Evolutionary conservation across 2,797 vertebrate species (phyloP), one percentile per base, ranked within the genome.

Genomic region (Chaetophractus vellerosus): DNA sequence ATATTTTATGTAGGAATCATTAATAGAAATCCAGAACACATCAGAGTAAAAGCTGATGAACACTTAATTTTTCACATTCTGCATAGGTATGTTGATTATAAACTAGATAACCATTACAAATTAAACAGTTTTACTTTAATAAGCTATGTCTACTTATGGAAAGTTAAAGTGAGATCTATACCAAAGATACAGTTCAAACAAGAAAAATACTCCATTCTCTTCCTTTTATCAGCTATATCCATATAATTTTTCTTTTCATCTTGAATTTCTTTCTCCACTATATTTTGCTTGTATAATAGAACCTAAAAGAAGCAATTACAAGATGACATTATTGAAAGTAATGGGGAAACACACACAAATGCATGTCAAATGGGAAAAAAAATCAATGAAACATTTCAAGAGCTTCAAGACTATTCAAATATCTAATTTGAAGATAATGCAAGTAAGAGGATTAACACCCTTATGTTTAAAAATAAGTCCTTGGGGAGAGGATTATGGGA

Each of bases 1-100:
- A 79, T 95, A 21, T 91, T 96, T 95, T 91, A 95, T 93, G 83
- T 88, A 64, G 38, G 75, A 86, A 80, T 83, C 85, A 95, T 91
- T 95, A 81, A 26, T 45, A 92, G 85, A 92, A 95, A 0, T 76
- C 48, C 94, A 96, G 86, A 36, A 71, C 91, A 69, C 59, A 78
- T 91, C 26, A 96, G 81, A 64, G 78, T 94, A 84, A 96, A 96
- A 78, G 68, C 88, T 74, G 72, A 92, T 84, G 36, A 31, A 84
- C 88, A 85, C 31, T 61, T 66, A 91, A 79, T 90, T 94, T 96
- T 90, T 86, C 38, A 45, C 19, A 79, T 90, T 93, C n/a, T 91
- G 48, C 33, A 48, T 90, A 71, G 57, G 93, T 68, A 15, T 33
- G 57, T 88, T 33, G 24, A n/a, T 33, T 68, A 57, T 87, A 82